Evolutionary conservation across 1,140 invertebrate genomes (phyloP), one percentile per base, ranked within the genome.

Genomic region (Leptinotarsa lineolata): DNA sequence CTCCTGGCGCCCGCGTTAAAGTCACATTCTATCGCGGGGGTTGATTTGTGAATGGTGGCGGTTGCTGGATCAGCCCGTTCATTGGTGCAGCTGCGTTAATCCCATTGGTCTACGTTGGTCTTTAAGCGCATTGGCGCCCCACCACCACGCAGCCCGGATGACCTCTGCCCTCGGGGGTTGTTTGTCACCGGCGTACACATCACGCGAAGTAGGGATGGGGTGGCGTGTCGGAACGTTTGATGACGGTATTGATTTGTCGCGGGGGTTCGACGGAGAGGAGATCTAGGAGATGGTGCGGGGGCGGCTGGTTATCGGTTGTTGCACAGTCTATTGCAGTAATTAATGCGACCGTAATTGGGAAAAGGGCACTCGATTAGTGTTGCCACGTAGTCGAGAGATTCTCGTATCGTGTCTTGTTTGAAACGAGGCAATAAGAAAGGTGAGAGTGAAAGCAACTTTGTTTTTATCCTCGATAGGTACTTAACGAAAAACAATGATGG

Each of bases 71-170:
- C 74, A 67, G 59, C 72, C 24, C 24, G 72, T 74, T 77, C 74
- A 82, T 82, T 82, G 81, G 81, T 71, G 74, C 77, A 76, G 67
- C 73, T 72, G 67, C 78, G 74, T 74, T 82, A 82, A 82, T 82
- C 81, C 81, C 80, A 82, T 82, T 82, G 81, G 81, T 79, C 79
- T 80, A 76, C 68, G 76, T 76, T 82, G 80, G 74, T 80, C 76
- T 82, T 82, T 81, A 74, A 73, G 73, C 68, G 74, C 79, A 82
- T 81, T 81, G 81, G 81, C 70, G 77, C 78, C 77, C 77, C 77
- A 67, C 76, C 75, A 64, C 67, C 72, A 66, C 72, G 68, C 59
- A 66, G 69, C 70, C 72, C 67, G 65, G 73, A 74, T 78, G 78
- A 78, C 77, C 77, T 80, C 77, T 78, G 78, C 74, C 71, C 71